A percentile compares a stretch with the other conserved stretches of the same genome.
Conservation (phyloP, 2,888 invertebrate species). For the Ditylenchus weischeri region DNA sequence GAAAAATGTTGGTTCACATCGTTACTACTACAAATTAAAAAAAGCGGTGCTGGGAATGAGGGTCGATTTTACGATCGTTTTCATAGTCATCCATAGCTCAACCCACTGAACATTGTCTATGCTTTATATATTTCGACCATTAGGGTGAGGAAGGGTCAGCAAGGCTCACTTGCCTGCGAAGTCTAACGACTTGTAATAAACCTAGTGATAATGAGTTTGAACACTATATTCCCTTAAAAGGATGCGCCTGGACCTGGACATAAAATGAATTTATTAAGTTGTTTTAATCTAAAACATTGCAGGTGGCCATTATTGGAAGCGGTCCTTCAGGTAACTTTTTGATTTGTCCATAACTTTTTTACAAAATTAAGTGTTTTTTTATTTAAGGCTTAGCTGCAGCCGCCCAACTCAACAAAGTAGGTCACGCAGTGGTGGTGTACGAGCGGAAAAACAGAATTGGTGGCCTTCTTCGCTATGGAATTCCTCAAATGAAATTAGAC, state of each 20-base stretch:
- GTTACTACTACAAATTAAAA: neutral
- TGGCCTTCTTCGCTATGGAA: conserved; percentile 92
- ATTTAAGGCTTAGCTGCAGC: conserved; percentile 77
- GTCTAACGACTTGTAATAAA: no score
- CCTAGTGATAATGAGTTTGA: no score
- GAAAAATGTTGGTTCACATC: conserved; percentile 60
- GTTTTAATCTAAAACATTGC: conserved; percentile 40
- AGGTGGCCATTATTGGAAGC: conserved; percentile 84
- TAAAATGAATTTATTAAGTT: no score
- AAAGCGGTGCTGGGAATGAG: neutral
- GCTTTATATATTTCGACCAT: no score
- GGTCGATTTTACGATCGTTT: no score
- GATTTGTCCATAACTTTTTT: neutral
- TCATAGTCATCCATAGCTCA: no score
- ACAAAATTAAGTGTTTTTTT: neutral
- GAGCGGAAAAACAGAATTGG: conserved; percentile 93
- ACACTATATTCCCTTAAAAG: no score
- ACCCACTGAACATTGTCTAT: no score
- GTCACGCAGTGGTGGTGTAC: conserved; percentile 91
- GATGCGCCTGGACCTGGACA: no score
- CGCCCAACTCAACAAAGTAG: conserved; percentile 92
- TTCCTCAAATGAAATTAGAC: conserved; percentile 96
- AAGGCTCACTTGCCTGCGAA: no score
- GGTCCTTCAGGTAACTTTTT: conserved; percentile 70
- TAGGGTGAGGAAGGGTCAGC: no score